phyloP scores from a whole-genome alignment of 1,140 invertebrate species.

The Lordiphosa mommai region DNA sequence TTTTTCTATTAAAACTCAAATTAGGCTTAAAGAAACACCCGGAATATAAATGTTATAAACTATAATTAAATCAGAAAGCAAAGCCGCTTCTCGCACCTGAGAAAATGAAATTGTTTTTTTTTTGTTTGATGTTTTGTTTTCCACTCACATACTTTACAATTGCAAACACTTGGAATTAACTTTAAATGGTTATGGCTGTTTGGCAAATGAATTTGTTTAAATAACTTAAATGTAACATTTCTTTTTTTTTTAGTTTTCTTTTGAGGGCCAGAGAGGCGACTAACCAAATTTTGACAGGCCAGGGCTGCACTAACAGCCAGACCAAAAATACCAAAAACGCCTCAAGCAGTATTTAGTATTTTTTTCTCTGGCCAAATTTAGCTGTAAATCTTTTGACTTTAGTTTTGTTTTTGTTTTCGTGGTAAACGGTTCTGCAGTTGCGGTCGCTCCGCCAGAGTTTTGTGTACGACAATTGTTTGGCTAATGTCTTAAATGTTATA shows the following conservation, averaged over 20 bases:
- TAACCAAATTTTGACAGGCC: not conserved
- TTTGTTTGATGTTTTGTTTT: not conserved
- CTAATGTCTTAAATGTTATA: too few relatives aligned
- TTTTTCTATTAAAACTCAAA: slow-evolving; percentile 4
- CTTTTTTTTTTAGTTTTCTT: slow-evolving; percentile 17
- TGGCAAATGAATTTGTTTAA: slow-evolving; percentile 20
- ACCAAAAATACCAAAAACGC: slow-evolving; percentile 3
- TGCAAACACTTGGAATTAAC: slow-evolving; percentile 19
- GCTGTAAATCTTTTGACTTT: not conserved
- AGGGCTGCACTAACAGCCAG: slow-evolving; percentile 1
- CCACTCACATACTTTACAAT: slow-evolving; percentile 5
- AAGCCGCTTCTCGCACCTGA: not conserved
- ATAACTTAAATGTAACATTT: slow-evolving; percentile 40
- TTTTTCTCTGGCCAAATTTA: not conserved
- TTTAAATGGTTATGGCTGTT: slow-evolving; percentile 11
- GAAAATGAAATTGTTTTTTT: not conserved
- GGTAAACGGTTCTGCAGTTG: not conserved
- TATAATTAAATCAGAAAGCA: slow-evolving; percentile 13
- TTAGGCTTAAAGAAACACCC: slow-evolving; percentile 15
- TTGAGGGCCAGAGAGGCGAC: slow-evolving; percentile 23
- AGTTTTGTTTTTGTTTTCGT: slow-evolving; percentile 22
- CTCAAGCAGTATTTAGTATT: not conserved
- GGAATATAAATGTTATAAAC: slow-evolving; percentile 16
- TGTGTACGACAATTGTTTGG: too few relatives aligned
- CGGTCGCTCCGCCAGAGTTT: too few relatives aligned